Evolutionary conservation across 2,888 invertebrate genomes (phyloP).

Genomic region (Spisula subtruncata): DNA sequence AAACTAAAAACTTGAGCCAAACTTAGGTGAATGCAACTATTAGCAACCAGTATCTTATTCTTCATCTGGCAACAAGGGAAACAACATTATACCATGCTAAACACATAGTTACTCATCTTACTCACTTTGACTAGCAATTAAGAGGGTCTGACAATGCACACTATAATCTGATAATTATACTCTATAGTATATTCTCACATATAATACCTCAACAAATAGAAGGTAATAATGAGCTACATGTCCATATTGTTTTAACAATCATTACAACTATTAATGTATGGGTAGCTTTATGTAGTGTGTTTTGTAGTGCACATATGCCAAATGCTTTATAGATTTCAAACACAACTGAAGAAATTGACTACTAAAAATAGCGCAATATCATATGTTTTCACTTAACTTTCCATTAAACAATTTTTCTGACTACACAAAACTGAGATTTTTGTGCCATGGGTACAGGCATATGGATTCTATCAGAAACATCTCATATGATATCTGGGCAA

Average conservation of each 20-base stretch:
- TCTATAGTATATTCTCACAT: too few species aligned
- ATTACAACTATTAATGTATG: not conserved
- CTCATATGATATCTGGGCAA: not conserved
- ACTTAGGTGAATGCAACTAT: too few species aligned
- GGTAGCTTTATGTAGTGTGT: not conserved
- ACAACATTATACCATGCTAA: too few species aligned
- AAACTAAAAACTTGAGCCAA: too few species aligned
- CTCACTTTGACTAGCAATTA: too few species aligned
- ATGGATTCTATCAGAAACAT: constrained; percentile 23
- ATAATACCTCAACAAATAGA: not conserved
- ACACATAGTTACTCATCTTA: too few species aligned
- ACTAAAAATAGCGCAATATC: constrained; percentile 19
- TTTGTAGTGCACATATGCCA: not conserved
- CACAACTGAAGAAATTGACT: constrained; percentile 12
- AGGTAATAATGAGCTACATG: not conserved
- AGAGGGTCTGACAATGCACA: too few species aligned
- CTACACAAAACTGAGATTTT: constrained; percentile 23
- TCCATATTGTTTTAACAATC: not conserved
- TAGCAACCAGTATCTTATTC: too few species aligned
- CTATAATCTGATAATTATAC: too few species aligned
- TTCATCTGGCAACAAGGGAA: too few species aligned
- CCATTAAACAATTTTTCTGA: not conserved
- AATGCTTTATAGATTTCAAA: not conserved
- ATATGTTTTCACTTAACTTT: constrained; percentile 22
- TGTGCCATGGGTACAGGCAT: constrained; percentile 8